Conservation (phyloP, 2,113 vertebrate species). For the Centropus bengalensis region DNA sequence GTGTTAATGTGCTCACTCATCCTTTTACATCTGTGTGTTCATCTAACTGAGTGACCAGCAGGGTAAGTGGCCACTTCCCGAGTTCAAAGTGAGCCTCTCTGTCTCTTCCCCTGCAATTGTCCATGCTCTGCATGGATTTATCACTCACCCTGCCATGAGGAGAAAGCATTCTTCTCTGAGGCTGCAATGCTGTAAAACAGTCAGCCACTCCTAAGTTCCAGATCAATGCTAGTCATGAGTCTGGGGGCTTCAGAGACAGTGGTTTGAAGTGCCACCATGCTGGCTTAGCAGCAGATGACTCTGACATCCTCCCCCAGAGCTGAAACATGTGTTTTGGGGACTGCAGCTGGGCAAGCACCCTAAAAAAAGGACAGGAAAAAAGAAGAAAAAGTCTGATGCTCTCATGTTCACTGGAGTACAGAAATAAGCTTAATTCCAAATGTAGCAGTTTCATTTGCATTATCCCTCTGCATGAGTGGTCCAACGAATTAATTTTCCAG, state of each 20-base stretch:
- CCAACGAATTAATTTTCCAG: slow-evolving; percentile 29
- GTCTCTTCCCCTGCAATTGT: neutral
- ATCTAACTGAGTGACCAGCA: neutral
- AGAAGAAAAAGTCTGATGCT: neutral
- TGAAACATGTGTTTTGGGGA: neutral
- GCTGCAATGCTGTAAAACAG: slow-evolving; percentile 53
- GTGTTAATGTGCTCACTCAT: neutral
- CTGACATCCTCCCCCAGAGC: neutral
- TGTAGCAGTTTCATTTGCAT: slow-evolving; percentile 55
- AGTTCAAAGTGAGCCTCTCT: neutral
- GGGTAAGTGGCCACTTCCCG: neutral
- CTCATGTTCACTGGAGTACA: neutral
- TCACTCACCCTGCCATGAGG: slow-evolving; percentile 31
- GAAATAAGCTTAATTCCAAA: slow-evolving; percentile 40
- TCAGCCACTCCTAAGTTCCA: slow-evolving; percentile 38
- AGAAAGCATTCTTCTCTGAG: neutral
- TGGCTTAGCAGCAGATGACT: neutral
- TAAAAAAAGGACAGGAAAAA: neutral
- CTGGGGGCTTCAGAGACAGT: neutral
- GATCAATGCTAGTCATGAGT: neutral
- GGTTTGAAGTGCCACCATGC: neutral
- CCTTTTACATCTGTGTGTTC: neutral
- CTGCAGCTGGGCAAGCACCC: neutral
- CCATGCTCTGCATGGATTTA: slow-evolving; percentile 46
- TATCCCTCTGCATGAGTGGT: slow-evolving; percentile 57